phyloP scores from a whole-genome alignment of 2,797 vertebrate species.

The Anguilla megastoma region DNA sequence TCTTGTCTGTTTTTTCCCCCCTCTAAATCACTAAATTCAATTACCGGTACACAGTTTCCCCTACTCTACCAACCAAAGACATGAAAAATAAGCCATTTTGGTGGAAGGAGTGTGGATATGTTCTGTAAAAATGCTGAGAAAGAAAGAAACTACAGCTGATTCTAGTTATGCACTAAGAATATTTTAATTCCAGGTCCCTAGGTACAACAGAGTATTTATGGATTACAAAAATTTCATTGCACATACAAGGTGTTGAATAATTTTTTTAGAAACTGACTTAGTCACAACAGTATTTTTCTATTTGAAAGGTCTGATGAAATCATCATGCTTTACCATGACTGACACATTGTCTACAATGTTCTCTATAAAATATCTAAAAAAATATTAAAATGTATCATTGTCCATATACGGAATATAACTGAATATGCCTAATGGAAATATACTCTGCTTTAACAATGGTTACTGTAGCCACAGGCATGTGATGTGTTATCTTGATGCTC shows the following conservation, averaged over 20 bases:
- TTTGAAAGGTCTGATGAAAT: not conserved
- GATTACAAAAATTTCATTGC: constrained; percentile 9
- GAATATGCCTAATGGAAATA: not conserved
- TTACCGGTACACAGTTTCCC: constrained; percentile 62
- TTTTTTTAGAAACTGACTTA: not conserved
- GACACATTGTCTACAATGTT: not conserved
- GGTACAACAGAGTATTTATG: constrained; percentile 26
- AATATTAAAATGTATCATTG: not conserved
- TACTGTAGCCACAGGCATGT: not conserved
- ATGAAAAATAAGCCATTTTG: constrained; percentile 53
- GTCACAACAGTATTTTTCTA: not conserved
- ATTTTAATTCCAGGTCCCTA: constrained; percentile 33
- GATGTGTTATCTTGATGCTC: not conserved
- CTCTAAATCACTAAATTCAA: constrained; percentile 64
- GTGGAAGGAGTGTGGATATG: constrained; percentile 36
- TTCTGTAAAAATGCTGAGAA: constrained; percentile 38
- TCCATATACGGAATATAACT: not conserved
- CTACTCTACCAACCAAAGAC: constrained; percentile 45
- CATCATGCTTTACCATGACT: not conserved
- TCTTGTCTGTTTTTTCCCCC: constrained; percentile 40
- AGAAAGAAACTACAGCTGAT: constrained; percentile 42
- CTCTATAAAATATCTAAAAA: not conserved
- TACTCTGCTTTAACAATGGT: not conserved
- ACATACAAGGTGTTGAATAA: not conserved
- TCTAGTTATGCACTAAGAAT: constrained; percentile 32